phyloP scores from a whole-genome alignment of 2,113 vertebrate species.

The Daubentonia madagascariensis region DNA sequence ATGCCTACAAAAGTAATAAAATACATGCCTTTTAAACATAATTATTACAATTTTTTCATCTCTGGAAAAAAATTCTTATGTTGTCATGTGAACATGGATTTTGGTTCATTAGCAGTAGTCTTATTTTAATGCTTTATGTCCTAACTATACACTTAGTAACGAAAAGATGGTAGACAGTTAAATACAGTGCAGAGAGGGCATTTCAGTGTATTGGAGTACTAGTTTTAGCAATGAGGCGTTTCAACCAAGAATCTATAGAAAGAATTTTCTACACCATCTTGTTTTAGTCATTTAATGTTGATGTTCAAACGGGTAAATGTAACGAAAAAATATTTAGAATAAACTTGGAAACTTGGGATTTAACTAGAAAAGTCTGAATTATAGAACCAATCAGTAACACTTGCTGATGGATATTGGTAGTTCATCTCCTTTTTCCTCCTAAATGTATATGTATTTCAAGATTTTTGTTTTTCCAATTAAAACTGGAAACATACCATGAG shows the following conservation, averaged over 20 bases:
- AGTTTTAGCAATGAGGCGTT: constrained; percentile 16
- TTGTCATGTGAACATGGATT: constrained; percentile 50
- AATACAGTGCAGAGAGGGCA: constrained; percentile 33
- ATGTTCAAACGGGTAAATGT: constrained; percentile 61
- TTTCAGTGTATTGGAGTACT: constrained; percentile 18
- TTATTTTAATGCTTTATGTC: constrained; percentile 61
- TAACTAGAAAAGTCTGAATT: constrained; percentile 56
- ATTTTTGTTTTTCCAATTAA: constrained; percentile 73
- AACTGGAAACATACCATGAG: constrained; percentile 68
- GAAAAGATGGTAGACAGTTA: constrained; percentile 21
- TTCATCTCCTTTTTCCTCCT: constrained; percentile 27
- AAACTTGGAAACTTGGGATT: constrained; percentile 58
- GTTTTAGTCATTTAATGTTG: constrained; percentile 61
- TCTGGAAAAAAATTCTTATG: constrained; percentile 69
- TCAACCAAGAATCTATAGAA: constrained; percentile 29
- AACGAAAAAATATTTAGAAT: constrained; percentile 41
- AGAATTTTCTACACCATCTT: constrained; percentile 49
- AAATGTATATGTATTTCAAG: constrained; percentile 67
- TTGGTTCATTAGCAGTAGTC: constrained; percentile 55
- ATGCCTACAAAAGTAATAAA: constrained; percentile 60
- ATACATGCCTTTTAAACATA: constrained; percentile 61
- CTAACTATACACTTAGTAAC: constrained; percentile 45
- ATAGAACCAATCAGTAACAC: constrained; percentile 24
- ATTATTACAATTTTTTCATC: constrained; percentile 63
- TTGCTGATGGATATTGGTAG: constrained; percentile 48